phyloP scores from a whole-genome alignment of 2,888 invertebrate species.

The Tipula helvola region DNA sequence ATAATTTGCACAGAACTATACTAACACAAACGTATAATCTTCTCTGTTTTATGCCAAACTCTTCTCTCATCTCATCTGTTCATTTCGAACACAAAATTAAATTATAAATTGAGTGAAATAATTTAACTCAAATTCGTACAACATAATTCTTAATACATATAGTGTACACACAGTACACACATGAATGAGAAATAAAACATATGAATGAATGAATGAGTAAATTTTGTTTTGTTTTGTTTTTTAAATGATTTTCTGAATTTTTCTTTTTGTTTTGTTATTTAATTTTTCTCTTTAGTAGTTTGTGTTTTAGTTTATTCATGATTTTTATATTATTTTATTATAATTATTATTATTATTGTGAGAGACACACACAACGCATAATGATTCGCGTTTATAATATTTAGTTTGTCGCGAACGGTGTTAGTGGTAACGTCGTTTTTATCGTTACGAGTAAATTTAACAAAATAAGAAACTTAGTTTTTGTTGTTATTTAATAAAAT shows the following conservation, averaged over 20 bases:
- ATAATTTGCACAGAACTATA: too few species aligned
- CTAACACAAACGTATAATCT: too few species aligned
- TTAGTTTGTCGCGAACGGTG: conserved; percentile 9
- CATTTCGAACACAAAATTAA: too few species aligned
- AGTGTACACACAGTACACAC: not conserved
- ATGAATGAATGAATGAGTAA: not conserved
- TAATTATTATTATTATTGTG: not conserved
- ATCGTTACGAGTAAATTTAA: not conserved
- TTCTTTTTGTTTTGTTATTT: not conserved
- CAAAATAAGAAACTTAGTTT: not conserved
- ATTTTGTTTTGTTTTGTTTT: not conserved
- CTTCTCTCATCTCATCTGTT: too few species aligned
- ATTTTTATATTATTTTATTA: not conserved
- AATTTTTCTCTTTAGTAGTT: not conserved
- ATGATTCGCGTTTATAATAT: conserved; percentile 1
- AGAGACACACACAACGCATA: not conserved
- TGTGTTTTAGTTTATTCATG: not conserved
- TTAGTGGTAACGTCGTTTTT: conserved; percentile 4
- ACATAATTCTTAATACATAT: not conserved
- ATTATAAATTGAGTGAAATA: not conserved
- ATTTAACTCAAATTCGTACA: not conserved
- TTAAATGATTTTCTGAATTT: not conserved
- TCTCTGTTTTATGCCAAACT: too few species aligned
- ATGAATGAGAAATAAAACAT: not conserved
- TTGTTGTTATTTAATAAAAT: not conserved